These are phyloP conservation scores for Radopholus similis DNA, from an alignment of 1,140 invertebrate genomes.

Conservation along the genomic window DNA sequence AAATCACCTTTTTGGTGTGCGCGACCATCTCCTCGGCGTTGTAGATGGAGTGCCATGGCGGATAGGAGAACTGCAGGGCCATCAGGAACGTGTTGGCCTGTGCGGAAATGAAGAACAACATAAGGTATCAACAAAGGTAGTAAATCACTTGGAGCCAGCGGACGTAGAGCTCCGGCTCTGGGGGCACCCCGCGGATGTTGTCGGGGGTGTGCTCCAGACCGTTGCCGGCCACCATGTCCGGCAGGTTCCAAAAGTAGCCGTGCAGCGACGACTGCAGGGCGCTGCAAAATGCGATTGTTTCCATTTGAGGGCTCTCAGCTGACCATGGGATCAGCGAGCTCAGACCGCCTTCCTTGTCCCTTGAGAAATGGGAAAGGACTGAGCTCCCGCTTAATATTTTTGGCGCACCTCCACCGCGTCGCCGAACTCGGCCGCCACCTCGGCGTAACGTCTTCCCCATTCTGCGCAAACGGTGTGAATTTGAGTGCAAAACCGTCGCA, in stretches of 20 bases:
- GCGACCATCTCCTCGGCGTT: constrained; percentile 60
- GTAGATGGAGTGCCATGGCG: constrained; percentile 72
- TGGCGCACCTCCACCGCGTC: constrained; percentile 74
- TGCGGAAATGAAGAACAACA: constrained; percentile 6
- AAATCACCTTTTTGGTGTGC: constrained; percentile 69
- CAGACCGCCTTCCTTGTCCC: constrained; percentile 67
- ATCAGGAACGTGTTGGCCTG: constrained; percentile 77
- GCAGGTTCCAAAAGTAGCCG: constrained; percentile 78
- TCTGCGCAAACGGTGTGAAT: constrained; percentile 45
- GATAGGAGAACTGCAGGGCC: constrained; percentile 77
- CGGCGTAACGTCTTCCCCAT: constrained; percentile 69
- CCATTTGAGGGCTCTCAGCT: background rate
- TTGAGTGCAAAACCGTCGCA: too few species aligned
- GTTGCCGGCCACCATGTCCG: constrained; percentile 88
- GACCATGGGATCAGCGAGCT: constrained; percentile 73
- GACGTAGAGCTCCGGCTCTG: constrained; percentile 77
- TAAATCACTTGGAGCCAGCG: constrained; percentile 74
- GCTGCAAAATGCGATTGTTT: too few species aligned
- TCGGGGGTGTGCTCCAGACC: constrained; percentile 62
- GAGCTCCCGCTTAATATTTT: constrained; percentile 79
- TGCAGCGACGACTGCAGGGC: constrained; percentile 72
- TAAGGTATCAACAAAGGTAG: background rate
- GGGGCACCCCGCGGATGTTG: constrained; percentile 55
- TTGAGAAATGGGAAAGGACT: constrained; percentile 76
- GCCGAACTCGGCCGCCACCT: constrained; percentile 68